A percentile compares a stretch with the other conserved stretches of the same genome.
Evolutionary conservation across 1,140 invertebrate genomes (phyloP).

Genomic region (Drosophila santomea): DNA sequence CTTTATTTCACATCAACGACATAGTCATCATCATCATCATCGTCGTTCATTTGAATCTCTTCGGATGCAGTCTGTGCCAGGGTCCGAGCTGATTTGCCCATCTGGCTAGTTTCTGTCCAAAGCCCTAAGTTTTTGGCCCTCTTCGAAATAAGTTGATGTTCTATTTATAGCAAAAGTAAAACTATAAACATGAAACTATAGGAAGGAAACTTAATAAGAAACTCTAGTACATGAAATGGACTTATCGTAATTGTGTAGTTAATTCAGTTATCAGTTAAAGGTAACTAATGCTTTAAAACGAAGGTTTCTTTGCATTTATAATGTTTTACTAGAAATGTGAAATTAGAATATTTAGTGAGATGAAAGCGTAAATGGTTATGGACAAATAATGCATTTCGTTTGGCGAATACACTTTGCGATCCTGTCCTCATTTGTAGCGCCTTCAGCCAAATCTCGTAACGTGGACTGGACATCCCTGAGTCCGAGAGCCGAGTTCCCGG

Average conservation of each 20-base stretch:
- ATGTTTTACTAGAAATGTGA: too few species aligned
- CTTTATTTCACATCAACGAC: constrained; percentile 82
- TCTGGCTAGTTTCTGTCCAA: constrained; percentile 3
- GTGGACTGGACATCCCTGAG: background rate
- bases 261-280: too few species aligned
- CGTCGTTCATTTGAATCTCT: constrained; percentile 34
- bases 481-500: too few species aligned
- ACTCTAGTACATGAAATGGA: too few species aligned
- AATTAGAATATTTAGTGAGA: too few species aligned
- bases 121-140: background rate
- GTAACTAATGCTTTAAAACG: too few species aligned
- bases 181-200: too few species aligned
- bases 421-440: background rate
- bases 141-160: background rate
- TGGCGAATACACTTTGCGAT: background rate
- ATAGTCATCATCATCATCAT: constrained; percentile 74
- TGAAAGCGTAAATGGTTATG: too few species aligned
- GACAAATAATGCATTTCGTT: background rate
- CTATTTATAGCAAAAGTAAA: too few species aligned
- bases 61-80: constrained; percentile 26
- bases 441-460: background rate
- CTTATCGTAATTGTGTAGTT: too few species aligned
- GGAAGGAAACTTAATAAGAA: too few species aligned
- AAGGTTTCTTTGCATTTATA: too few species aligned
- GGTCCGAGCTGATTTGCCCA: constrained; percentile 6